These are phyloP conservation scores for Petromus typicus DNA, from an alignment of 2,113 vertebrate genomes.

Conservation along the genomic window DNA sequence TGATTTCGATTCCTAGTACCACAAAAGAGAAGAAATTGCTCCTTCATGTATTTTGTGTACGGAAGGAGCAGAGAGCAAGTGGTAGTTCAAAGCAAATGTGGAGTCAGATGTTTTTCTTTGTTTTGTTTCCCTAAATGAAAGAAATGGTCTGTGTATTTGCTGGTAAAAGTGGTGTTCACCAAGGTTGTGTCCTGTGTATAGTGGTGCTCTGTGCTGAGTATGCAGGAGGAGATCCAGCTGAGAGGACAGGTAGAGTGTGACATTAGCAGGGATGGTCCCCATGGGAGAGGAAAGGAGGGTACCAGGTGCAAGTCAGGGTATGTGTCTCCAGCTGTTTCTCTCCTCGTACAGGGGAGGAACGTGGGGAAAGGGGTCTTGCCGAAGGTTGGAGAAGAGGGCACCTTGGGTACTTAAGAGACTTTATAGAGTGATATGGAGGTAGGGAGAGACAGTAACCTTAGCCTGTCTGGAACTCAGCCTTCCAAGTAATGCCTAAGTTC, in stretches of 20 bases:
- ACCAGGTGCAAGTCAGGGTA: background rate
- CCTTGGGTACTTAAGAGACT: background rate
- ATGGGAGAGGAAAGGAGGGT: background rate
- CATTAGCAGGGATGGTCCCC: background rate
- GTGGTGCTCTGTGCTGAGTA: background rate
- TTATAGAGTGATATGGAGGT: background rate
- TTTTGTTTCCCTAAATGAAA: background rate
- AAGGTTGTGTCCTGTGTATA: background rate
- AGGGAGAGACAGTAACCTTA: background rate
- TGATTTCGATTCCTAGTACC: too few species aligned
- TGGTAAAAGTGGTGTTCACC: background rate
- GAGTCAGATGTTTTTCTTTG: background rate
- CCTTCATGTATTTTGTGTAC: background rate
- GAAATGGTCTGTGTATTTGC: background rate
- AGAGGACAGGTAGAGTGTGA: background rate
- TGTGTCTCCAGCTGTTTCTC: background rate
- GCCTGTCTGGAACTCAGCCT: background rate
- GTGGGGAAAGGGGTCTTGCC: background rate
- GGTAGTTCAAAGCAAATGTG: background rate
- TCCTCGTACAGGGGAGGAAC: background rate
- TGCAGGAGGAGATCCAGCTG: accelerated
- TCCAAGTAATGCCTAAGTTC: background rate
- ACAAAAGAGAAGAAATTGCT: background rate
- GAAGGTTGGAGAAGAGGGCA: background rate
- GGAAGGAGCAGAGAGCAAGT: background rate